These are phyloP conservation scores for Diarsia brunnea DNA, from an alignment of 2,888 invertebrate genomes.

Conservation along the genomic window DNA sequence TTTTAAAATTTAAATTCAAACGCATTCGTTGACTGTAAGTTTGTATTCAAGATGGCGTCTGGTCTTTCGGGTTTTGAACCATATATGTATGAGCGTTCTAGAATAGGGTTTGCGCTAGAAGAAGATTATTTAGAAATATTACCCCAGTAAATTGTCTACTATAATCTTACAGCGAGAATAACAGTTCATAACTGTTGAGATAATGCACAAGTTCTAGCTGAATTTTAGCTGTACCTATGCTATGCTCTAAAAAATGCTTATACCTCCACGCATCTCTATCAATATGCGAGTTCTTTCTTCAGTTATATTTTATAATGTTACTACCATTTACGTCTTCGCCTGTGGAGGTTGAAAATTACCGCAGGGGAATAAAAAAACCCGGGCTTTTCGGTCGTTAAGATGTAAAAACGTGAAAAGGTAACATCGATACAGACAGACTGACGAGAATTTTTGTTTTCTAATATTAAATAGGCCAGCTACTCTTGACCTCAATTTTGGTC, in stretches of 20 bases:
- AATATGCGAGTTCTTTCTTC: neutral
- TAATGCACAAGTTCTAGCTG: constrained; percentile 1
- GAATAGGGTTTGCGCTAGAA: constrained; percentile 11
- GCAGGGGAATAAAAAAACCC: neutral
- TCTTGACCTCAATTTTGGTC: too few relatives aligned
- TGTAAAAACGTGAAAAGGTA: neutral
- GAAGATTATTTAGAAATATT: constrained; percentile 4
- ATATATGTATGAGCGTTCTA: constrained; percentile 12
- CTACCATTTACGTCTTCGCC: neutral
- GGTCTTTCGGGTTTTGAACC: constrained; percentile 21
- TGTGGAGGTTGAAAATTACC: too few relatives aligned
- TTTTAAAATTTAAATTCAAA: constrained; percentile 43
- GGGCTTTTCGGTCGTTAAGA: neutral
- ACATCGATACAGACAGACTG: neutral
- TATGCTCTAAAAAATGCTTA: neutral
- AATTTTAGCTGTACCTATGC: neutral
- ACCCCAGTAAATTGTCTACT: neutral
- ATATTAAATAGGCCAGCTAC: too few relatives aligned
- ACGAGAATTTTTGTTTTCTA: neutral
- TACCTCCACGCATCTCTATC: neutral
- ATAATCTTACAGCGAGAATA: neutral
- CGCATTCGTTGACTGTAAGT: constrained; percentile 36
- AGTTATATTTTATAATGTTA: neutral
- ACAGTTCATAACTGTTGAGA: neutral
- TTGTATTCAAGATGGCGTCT: constrained; percentile 28